Evolutionary conservation across 2,797 vertebrate species (phyloP), one percentile per base, ranked within the genome.

Genomic region (Menidia menidia): DNA sequence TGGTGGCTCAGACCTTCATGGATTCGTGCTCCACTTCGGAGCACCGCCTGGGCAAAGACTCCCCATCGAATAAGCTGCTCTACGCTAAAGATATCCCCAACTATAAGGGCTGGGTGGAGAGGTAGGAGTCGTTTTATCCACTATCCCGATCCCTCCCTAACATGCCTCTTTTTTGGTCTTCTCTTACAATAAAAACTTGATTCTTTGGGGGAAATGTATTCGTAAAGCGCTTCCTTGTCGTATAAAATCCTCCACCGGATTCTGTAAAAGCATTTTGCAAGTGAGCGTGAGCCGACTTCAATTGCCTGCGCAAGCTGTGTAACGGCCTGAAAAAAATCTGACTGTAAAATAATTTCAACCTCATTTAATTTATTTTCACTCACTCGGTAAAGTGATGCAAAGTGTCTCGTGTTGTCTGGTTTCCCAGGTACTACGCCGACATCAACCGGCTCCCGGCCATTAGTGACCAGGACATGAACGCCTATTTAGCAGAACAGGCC

Each of bases 381-480:
- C 32, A 68, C 19, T 87, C 32, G 51, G 64, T 18, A 48, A 25
- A 25, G 53, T 75, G 71, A 78, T 71, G 75, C 64, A 54, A 67
- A 80, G 47, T 58, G 59, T 61, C 42, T 42, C 58, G 50, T 61
- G 66, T 53, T 48, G 47, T 75, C 75, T 77, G 55, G 58, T 4
- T 86, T 57, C 63, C 47, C 93, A 99, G 98, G 95, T 99, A 99
- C 94, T 99, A 99, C 13, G 97, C 97, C 0, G 97, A 99, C 90
- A 99, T 99, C 19, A 95, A 95, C 93, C 96, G 96, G 83, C 96
- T 99, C 54, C 97, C 98, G 0, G 97, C 97, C 85, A 98, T 99
- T 90, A 98, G 97, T 0, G 98, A 99, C 94, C 98, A 99, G 93
- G 98, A 99, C 92, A 99, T 99, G 98, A 99, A 98, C 0, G 98